Evolutionary conservation across 1,140 invertebrate species (phyloP).

Genomic region (Hyles vespertilio): DNA sequence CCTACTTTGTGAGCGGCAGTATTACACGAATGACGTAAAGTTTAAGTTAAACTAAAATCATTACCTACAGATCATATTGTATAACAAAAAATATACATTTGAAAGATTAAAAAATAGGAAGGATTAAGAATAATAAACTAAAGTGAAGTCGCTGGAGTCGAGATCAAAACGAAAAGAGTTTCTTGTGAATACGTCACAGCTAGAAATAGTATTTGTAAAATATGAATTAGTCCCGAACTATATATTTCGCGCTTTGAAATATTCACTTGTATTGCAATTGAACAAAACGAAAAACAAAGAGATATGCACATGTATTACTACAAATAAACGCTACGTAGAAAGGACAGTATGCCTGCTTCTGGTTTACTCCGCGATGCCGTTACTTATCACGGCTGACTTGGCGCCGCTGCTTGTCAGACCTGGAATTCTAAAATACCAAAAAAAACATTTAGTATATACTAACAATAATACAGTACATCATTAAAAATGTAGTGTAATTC

Average conservation of each 20-base stretch:
- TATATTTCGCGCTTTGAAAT: constrained; percentile 56
- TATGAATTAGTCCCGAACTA: constrained; percentile 46
- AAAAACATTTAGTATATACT: neutral
- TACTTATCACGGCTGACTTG: constrained; percentile 42
- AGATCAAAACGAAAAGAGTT: constrained; percentile 44
- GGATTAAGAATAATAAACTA: constrained; percentile 32
- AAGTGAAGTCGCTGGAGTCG: constrained; percentile 50
- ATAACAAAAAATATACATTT: constrained; percentile 58
- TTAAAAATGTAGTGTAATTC: too few species aligned
- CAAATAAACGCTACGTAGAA: neutral
- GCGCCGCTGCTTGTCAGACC: constrained; percentile 30
- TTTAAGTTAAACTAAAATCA: constrained; percentile 2
- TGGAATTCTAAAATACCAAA: constrained; percentile 21
- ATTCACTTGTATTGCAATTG: constrained; percentile 56
- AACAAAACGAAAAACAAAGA: constrained; percentile 7
- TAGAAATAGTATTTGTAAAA: constrained; percentile 30
- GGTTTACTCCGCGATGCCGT: constrained; percentile 50
- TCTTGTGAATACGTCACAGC: constrained; percentile 61
- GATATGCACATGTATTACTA: neutral
- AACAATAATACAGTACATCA: too few species aligned
- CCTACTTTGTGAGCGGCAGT: constrained; percentile 35
- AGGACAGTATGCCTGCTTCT: neutral
- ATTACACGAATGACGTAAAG: constrained; percentile 21
- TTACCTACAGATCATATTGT: constrained; percentile 29
- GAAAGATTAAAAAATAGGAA: constrained; percentile 47